Base-by-base conservation (phyloP, 2,888 invertebrate species). In the Eilema griseolum region DNA sequence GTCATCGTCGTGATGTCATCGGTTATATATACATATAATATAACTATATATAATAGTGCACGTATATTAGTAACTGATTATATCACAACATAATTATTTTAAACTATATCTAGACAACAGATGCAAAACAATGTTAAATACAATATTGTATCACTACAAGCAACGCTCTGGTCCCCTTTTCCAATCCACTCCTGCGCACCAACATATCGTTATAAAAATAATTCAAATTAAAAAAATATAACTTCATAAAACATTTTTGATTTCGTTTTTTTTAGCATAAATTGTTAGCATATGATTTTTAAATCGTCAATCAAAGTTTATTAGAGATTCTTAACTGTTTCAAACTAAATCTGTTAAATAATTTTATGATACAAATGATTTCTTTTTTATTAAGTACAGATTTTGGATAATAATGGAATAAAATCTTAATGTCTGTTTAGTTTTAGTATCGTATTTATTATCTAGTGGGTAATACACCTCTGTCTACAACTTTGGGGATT, bases 151-250 rank as follows among this genome's bases (percentile, higher is more conserved):
- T 80, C 68, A 79, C 83, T 87, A 86, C 83, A 84, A 86, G 85
- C 83, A 84, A 86, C 89, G 83, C 87, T 88, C 92, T 93, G 93
- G 93, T 93, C 93, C 93, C 92, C 82, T 76, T 75, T 78, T 87
- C 79, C 85, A 73, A 78, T 81, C 81, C 84, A 74, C 77, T 79
- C 76, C 83, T 78, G 78, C 88, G 76, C 79, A 83, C 89, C 89
- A 91, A 90, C 85, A 23, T 60, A 74, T 72, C 28, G n/a, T 80
- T 84, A 87, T 81, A 86, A 85, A 85, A 82, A 83, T 81, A 81
- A 78, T 61, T 33, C 71, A 75, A 77, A 79, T 78, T 77, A 75
- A 80, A 77, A 83, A 81, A 76, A 75, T 73, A 78, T 72, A 78
- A 68, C 74, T 76, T 72, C 11, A 74, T 76, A 82, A 75, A 52